Evolutionary conservation across 2,888 invertebrate species (phyloP), one percentile per base, ranked within the genome.

Genomic region (Epsilonema sp.): DNA sequence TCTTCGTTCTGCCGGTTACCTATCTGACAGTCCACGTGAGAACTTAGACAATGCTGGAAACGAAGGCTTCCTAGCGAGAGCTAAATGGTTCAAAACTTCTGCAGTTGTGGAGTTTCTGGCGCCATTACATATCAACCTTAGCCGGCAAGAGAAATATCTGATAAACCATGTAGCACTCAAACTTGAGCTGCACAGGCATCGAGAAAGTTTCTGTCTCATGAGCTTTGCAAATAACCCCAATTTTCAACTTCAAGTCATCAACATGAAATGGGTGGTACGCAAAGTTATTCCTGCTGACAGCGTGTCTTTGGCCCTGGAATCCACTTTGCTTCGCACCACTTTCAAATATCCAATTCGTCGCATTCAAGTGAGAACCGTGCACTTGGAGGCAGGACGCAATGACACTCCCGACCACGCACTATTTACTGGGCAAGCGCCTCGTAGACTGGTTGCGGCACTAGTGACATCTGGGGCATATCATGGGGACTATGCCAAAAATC

Each of bases 391-490:
- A 20, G 37, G 37, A 8, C 22, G 38, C 4, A 5, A 38, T n/a
- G 20, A 8, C n/a, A 38, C 38, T 3, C 45, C 38, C 5, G n/a
- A 22, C 19, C 37, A 21, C 21, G 13, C 38, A 2, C 4, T 38
- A n/a, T 45, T 45, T 38, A 22, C 37, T 19, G 45, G 45, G 2
- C 37, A 37, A 16, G 5, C 38, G 2, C 45, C 45, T 11, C 22
- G 45, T 5, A 8, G 45, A n/a, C 4, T 45, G 23, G 26, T 38
- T 24, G 20, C 38, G 4, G 45, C 24, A n/a, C 38, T 37, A 22
- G 45, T 45, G 2, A 16, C 3, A 2, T 22, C 23, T 16, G 39
- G 38, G 2, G 22, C 13, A 5, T 38, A 24, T 13, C 25, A 22
- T 38, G 45, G 45, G 25, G 19, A 11, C 20, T 22, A 24, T 3